Percentiles rank a stretch among this genome's conserved stretches.
Conservation (phyloP, 1,140 invertebrate species). For the Bursaphelenchus mucronatus region DNA sequence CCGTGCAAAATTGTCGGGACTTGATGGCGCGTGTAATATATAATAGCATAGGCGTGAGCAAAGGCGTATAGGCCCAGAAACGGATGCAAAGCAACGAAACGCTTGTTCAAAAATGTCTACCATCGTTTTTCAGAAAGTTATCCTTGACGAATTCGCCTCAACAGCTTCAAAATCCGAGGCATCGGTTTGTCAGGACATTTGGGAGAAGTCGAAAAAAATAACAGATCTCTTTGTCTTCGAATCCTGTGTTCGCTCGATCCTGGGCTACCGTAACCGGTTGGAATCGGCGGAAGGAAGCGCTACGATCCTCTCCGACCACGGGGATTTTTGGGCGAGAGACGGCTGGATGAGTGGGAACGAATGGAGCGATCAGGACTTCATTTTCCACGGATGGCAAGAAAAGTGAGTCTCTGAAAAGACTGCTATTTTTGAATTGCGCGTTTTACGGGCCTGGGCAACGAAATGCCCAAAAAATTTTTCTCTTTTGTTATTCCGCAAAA, state of each 20-base stretch:
- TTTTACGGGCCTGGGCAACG: too few species aligned
- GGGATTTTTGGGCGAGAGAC: slow-evolving; percentile 36
- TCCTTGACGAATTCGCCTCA: slow-evolving; percentile 35
- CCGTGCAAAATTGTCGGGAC: too few species aligned
- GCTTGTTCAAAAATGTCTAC: neutral
- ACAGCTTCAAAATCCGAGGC: slow-evolving; percentile 12
- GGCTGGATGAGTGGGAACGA: slow-evolving; percentile 35
- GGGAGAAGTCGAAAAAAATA: slow-evolving; percentile 32
- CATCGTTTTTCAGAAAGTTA: slow-evolving; percentile 39
- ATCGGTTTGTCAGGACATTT: slow-evolving; percentile 20
- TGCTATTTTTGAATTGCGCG: too few species aligned
- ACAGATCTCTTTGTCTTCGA: slow-evolving; percentile 27
- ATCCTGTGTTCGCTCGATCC: slow-evolving; percentile 34
- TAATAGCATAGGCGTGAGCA: too few species aligned
- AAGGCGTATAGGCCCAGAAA: too few species aligned
- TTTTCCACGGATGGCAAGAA: slow-evolving; percentile 27
- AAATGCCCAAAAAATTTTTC: too few species aligned
- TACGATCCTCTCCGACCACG: slow-evolving; percentile 7
- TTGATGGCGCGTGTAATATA: too few species aligned
- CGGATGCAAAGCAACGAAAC: too few species aligned
- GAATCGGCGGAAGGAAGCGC: slow-evolving; percentile 4
- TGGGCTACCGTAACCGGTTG: slow-evolving; percentile 29
- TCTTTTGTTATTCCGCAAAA: too few species aligned
- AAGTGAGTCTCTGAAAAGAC: neutral
- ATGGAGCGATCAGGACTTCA: slow-evolving; percentile 24